Conservation (phyloP, 2,797 vertebrate genomes). For the Esox masquinongy region DNA sequence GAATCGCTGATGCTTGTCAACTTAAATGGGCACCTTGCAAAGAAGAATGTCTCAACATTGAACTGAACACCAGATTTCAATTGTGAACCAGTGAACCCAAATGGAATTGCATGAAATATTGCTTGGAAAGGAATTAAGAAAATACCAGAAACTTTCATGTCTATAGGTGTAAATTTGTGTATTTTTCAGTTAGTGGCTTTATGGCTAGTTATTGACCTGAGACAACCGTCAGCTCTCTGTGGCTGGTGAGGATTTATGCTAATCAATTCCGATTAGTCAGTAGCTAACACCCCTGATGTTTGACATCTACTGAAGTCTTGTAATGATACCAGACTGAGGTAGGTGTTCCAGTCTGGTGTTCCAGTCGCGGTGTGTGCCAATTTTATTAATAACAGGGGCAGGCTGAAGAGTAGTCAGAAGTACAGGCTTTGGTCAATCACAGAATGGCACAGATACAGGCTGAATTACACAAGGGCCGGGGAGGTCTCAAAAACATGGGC, state of each 20-base stretch:
- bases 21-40: not conserved
- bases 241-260: constrained; percentile 5
- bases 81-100: not conserved
- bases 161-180: not conserved
- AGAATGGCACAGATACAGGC: too few species aligned
- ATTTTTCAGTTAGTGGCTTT: not conserved
- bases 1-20: not conserved
- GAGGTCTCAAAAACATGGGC: too few species aligned
- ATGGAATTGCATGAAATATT: not conserved
- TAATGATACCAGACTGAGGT: too few species aligned
- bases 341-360: too few species aligned
- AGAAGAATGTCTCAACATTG: not conserved
- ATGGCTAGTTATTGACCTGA: not conserved
- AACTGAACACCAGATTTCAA: not conserved
- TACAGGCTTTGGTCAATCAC: too few species aligned
- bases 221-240: not conserved
- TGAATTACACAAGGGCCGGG: too few species aligned
- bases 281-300: not conserved
- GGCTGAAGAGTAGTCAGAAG: too few species aligned
- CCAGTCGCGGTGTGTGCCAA: too few species aligned
- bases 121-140: not conserved
- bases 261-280: constrained; percentile 4
- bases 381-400: too few species aligned
- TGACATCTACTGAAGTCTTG: not conserved
- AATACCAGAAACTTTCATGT: not conserved